phyloP scores from a whole-genome alignment of 2,888 invertebrate species.

The Xestia xanthographa region DNA sequence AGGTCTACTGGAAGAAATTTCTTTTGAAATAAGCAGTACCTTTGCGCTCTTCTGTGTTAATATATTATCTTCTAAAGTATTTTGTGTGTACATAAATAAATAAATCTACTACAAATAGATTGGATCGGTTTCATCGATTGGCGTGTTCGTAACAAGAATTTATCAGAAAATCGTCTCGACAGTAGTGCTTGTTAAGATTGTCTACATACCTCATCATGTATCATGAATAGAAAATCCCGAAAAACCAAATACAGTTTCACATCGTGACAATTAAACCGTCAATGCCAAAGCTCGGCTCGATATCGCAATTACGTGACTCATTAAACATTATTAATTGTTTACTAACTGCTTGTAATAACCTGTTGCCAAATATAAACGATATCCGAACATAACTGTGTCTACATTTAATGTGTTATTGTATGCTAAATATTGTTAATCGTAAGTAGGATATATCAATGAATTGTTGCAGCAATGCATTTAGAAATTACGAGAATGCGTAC shows the following conservation, averaged over 20 bases:
- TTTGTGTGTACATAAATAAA: too few species aligned
- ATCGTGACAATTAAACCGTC: slow-evolving; percentile 68
- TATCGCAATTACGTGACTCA: slow-evolving; percentile 67
- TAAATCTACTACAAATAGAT: too few species aligned
- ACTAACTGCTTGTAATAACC: slow-evolving; percentile 64
- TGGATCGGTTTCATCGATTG: not conserved
- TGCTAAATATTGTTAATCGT: slow-evolving; percentile 48
- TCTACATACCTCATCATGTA: not conserved
- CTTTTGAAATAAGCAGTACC: too few species aligned
- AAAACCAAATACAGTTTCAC: slow-evolving; percentile 41
- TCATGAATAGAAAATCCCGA: slow-evolving; percentile 29
- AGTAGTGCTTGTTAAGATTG: not conserved
- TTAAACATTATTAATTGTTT: slow-evolving; percentile 70
- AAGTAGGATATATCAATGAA: slow-evolving; percentile 47
- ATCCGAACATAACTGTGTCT: slow-evolving; percentile 53
- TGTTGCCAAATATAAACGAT: slow-evolving; percentile 65
- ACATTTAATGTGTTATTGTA: slow-evolving; percentile 54
- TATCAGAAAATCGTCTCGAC: not conserved
- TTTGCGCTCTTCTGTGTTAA: too few species aligned
- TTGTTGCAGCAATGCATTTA: slow-evolving; percentile 23
- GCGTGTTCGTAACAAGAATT: not conserved
- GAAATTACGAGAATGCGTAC: slow-evolving; percentile 15
- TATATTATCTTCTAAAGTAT: too few species aligned
- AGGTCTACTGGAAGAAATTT: too few species aligned
- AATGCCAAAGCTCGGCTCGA: slow-evolving; percentile 62